Base-by-base conservation (phyloP, 2,888 invertebrate genomes). In the Aproaerema taeniolella region DNA sequence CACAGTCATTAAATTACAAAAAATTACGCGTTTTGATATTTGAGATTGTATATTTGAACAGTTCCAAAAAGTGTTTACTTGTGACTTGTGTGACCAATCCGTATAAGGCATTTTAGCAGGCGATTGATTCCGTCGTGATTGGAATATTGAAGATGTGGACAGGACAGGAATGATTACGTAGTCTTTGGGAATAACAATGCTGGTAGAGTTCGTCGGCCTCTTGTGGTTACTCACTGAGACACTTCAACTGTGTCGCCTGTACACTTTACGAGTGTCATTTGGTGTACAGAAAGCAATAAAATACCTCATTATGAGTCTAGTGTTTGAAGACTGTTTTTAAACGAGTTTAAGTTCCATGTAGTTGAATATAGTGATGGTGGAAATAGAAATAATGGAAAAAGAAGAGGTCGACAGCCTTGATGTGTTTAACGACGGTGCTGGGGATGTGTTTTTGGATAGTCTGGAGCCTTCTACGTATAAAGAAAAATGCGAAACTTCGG, bases 101-200 rank as follows among this genome's bases (percentile, higher is more conserved):
- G n/a, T 55, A 57, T 65, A 72, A 58, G 59, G 64, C 63, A 62
- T 71, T 70, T 74, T 65, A 65, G 61, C 68, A 64, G 67, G 68
- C 60, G 46, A 60, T 50, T 20, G 4, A 8, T 9, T 52, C 46
- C 52, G 43, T 52, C 75, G 83, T 83, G 85, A 70, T 66, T 50
- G 50, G 82, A 75, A 83, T 85, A 75, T 64, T 62, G 55, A 70
- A 71, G 53, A 52, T 45, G 53, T 50, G 49, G 56, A 57, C 60
- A 63, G 49, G 56, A 57, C 60, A 63, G 67, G 66, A 75, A 61
- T 63, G 63, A 61, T 67, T 67, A 63, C 52, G 69, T 72, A 67
- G 76, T 71, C 74, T 79, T 77, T 71, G 69, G 75, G 78, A 80
- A 81, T 81, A 79, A 76, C 72, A 78, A 81, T 82, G 74, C 59